Conservation (phyloP, 2,797 vertebrate species). For the Pangasius macronema region DNA sequence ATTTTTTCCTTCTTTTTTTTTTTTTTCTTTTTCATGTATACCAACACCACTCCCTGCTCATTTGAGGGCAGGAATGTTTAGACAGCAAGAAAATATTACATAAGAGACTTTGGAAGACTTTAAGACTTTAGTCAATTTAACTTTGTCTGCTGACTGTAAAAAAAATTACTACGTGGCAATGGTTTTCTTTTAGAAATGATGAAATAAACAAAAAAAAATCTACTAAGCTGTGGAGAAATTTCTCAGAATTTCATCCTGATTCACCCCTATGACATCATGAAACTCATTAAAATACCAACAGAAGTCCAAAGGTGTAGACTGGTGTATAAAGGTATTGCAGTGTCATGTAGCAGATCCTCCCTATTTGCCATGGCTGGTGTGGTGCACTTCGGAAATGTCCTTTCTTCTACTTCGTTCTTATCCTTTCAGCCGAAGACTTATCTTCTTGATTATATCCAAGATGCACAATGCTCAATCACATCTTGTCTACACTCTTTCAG, state of each 20-base stretch:
- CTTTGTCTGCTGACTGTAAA: not conserved
- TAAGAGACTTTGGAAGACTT: not conserved
- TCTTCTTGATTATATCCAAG: not conserved
- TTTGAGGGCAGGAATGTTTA: not conserved
- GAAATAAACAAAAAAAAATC: not conserved
- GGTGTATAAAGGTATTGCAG: not conserved
- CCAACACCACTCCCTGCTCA: not conserved
- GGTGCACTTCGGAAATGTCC: not conserved
- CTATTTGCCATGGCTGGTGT: not conserved
- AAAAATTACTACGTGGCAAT: not conserved
- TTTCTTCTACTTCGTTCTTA: no score
- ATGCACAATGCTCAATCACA: not conserved
- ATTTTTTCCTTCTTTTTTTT: not conserved
- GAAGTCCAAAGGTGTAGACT: not conserved
- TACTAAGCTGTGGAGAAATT: not conserved
- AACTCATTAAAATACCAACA: not conserved
- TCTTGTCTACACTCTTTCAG: no score
- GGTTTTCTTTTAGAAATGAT: not conserved
- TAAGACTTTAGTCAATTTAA: not conserved
- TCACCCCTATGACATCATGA: not conserved
- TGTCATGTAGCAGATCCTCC: not conserved
- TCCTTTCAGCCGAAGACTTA: not conserved
- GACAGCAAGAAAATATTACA: not conserved
- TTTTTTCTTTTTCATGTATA: not conserved
- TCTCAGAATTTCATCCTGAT: no score